A percentile compares a stretch with the other conserved stretches of the same genome.
These are phyloP conservation scores for Orchestia grillus DNA, from an alignment of 1,140 invertebrate species.

Conservation along the genomic window DNA sequence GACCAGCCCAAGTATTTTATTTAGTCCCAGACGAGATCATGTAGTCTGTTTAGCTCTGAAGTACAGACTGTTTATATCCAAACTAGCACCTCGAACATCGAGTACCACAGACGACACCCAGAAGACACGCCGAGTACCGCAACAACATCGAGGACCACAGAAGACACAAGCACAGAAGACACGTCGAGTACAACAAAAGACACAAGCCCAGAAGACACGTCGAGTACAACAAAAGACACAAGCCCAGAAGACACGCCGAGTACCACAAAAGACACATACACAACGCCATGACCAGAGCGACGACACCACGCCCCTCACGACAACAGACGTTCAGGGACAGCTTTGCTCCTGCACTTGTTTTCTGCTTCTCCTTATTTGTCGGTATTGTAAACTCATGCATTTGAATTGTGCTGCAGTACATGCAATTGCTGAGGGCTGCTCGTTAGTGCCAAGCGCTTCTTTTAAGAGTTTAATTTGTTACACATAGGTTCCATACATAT, in stretches of 20 bases:
- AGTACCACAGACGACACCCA: not conserved
- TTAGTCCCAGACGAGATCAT: not conserved
- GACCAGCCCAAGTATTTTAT: not conserved
- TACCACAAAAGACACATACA: not conserved
- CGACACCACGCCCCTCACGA: not conserved
- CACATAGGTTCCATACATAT: not conserved
- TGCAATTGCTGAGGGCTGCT: not conserved
- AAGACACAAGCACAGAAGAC: too few relatives aligned
- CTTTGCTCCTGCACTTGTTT: not conserved
- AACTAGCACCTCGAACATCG: too few relatives aligned
- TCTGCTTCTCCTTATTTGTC: not conserved
- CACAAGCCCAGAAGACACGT: too few relatives aligned
- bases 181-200: too few relatives aligned
- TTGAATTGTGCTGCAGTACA: not conserved
- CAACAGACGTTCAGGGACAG: not conserved
- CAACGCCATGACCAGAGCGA: not conserved
- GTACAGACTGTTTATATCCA: not conserved
- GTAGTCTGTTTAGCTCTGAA: not conserved
- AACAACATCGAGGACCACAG: too few relatives aligned
- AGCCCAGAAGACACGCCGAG: not conserved
- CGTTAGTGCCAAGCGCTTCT: not conserved
- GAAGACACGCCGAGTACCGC: not conserved
- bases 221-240: not conserved
- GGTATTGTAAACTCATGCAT: not conserved
- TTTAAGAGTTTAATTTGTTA: not conserved